Base-by-base conservation (phyloP, 2,888 invertebrate species). In the Drosophila maculinotata region DNA sequence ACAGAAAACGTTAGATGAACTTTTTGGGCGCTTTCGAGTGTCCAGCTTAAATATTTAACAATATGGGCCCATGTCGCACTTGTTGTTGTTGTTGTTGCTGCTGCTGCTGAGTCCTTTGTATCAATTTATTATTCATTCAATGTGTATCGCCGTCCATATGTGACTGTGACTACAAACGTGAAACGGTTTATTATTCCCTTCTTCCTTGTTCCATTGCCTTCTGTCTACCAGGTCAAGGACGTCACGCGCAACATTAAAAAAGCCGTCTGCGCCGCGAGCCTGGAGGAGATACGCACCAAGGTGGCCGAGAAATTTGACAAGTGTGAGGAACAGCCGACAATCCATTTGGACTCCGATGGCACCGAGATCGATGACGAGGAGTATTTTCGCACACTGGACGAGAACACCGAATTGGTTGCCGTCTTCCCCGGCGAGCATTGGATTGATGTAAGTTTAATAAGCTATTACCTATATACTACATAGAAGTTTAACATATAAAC, bases 311-410 rank as follows among this genome's bases (percentile, higher is more conserved):
- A 96, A 91, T 93, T 97, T 74, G 94, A 94, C 20, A 91, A 93
- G 54, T 93, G 93, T 70, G 94, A 94, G 74, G 92, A 92, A 39
- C 89, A 92, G 69, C 92, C 97, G 60, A 96, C 95, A 52, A 95
- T 98, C 60, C 97, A 97, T 33, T 92, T 98, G 77, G 98, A 98
- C 90, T 95, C 94, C 45, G 98, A 98, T 92, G 98, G 98, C 28
- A 98, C 98, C 0, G 98, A 98, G 93, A 96, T 98, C 47, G 98
- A 98, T 85, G 98, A 98, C 89, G 98, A 98, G 90, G 97, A 97
- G 90, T 98, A 98, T 92, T 98, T 98, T 91, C 95, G 95, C 44
- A 97, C 97, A 2, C 92, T 98, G 70, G 97, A 97, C 83, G 95
- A 95, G 72, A 97, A 98, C 88, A 97, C 97, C 14, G 95, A 95